phyloP scores from a whole-genome alignment of 2,113 vertebrate genomes.

The Ctenomys sociabilis region DNA sequence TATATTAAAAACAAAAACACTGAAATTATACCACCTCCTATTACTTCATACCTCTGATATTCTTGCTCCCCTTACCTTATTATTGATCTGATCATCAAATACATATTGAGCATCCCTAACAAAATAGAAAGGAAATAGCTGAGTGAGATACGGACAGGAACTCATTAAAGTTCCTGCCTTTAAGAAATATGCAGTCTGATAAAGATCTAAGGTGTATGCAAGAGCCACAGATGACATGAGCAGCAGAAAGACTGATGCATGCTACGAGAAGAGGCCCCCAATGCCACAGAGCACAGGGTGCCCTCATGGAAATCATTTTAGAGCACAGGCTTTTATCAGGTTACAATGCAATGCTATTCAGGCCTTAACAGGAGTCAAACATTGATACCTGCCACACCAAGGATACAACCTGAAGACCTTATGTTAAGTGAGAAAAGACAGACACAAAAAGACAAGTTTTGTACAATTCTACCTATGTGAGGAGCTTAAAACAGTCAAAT shows the following conservation, averaged over 20 bases:
- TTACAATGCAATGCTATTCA: not conserved
- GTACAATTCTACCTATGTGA: not conserved
- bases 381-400: not conserved
- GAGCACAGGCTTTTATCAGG: not conserved
- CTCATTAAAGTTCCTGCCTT: not conserved
- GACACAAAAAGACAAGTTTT: not conserved
- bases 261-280: not conserved
- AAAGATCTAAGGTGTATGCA: not conserved
- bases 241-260: fast-evolving
- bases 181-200: not conserved
- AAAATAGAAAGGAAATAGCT: not conserved
- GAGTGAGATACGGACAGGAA: not conserved
- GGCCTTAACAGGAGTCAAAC: not conserved
- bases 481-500: not conserved
- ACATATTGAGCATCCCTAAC: not conserved
- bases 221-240: not conserved
- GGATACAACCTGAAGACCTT: not conserved
- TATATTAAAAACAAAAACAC: not conserved
- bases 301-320: not conserved
- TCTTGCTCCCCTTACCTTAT: not conserved
- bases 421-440: not conserved
- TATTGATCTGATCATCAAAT: not conserved
- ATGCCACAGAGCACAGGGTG: not conserved
- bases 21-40: not conserved
- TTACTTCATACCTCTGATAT: not conserved